Evolutionary conservation across 2,888 invertebrate genomes (phyloP).

Genomic region (Oscheius sp.): DNA sequence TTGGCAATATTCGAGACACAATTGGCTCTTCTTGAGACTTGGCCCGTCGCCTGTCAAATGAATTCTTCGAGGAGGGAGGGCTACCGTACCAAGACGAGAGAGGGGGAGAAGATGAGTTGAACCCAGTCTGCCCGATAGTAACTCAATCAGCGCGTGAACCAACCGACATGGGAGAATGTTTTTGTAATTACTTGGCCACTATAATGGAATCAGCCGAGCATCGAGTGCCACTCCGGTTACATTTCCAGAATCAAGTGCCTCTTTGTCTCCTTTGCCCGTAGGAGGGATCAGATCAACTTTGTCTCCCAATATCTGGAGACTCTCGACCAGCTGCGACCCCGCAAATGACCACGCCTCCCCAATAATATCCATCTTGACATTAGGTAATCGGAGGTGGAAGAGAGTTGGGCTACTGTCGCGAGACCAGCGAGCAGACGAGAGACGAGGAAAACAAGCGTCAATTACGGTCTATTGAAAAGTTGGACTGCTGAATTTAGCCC

Average conservation of each 20-base stretch:
- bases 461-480: background rate
- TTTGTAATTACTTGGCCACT: conserved; percentile 30
- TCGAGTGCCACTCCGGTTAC: conserved; percentile 31
- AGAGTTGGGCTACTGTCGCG: background rate
- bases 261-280: conserved; percentile 4
- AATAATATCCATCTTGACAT: conserved; percentile 15
- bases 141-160: conserved; percentile 35
- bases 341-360: conserved; percentile 22
- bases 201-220: conserved; percentile 29
- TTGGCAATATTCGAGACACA: conserved; percentile 27
- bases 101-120: background rate
- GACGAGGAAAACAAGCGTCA: conserved; percentile 7
- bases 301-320: conserved; percentile 25
- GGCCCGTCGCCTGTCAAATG: conserved; percentile 3
- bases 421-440: background rate
- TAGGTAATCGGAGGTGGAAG: conserved; percentile 14
- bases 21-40: conserved; percentile 19
- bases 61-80: background rate
- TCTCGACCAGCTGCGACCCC: conserved; percentile 31
- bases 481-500: conserved; percentile 8
- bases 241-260: conserved; percentile 15
- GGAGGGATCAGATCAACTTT: background rate
- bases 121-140: conserved; percentile 9
- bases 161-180: conserved; percentile 9
- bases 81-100: conserved; percentile 8